phyloP scores from a whole-genome alignment of 2,113 vertebrate species.

The Oceanodroma tethys region DNA sequence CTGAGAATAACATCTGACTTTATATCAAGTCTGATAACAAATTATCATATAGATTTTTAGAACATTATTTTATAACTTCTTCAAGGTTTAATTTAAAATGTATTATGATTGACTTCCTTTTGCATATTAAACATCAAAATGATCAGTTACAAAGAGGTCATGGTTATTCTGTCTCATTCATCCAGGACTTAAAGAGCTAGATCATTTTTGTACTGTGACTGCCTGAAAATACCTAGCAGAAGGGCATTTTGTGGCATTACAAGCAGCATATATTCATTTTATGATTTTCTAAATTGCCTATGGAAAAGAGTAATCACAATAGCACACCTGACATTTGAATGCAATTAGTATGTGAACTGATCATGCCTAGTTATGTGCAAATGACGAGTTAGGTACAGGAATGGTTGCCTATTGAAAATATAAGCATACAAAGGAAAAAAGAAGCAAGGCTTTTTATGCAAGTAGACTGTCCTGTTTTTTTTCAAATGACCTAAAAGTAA shows the following conservation, averaged over 20 bases:
- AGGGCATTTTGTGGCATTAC: not conserved
- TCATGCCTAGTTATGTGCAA: not conserved
- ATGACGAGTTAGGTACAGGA: not conserved
- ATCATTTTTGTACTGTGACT: not conserved
- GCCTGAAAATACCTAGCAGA: not conserved
- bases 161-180: not conserved
- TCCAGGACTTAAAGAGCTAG: not conserved
- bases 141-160: not conserved
- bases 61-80: not conserved
- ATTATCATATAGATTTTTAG: not conserved
- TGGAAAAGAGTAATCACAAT: not conserved
- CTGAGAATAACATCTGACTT: not conserved
- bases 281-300: not conserved
- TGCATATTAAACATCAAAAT: not conserved
- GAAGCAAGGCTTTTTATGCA: not conserved
- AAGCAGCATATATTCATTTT: not conserved
- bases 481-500: not conserved
- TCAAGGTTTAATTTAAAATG: not conserved
- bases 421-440: not conserved
- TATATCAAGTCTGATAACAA: not conserved
- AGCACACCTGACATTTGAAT: not conserved
- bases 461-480: not conserved
- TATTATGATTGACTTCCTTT: not conserved
- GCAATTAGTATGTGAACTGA: not conserved
- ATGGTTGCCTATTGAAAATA: not conserved